These are phyloP conservation scores for Drosophila borborema DNA, from an alignment of 2,888 invertebrate genomes.

Conservation along the genomic window DNA sequence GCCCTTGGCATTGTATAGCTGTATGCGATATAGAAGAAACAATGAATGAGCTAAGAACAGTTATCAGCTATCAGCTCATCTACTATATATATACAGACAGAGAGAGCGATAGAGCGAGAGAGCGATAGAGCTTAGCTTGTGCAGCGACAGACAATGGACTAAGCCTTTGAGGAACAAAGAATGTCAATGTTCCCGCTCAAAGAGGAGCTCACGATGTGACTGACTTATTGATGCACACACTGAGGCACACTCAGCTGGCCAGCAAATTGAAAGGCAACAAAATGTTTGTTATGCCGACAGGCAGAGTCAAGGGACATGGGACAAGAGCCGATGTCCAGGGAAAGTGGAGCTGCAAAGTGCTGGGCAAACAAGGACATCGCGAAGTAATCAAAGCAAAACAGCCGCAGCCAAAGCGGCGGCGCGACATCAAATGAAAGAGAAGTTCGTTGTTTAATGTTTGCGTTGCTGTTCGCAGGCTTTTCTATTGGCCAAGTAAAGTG, in stretches of 20 bases:
- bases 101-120: neutral
- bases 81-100: neutral
- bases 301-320: neutral
- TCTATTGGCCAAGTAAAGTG: slow-evolving; percentile 42
- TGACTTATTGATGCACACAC: slow-evolving; percentile 6
- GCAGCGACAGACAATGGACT: neutral
- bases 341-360: slow-evolving; percentile 44
- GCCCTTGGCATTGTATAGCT: neutral
- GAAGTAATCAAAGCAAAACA: slow-evolving; percentile 61
- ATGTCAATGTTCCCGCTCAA: neutral
- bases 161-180: slow-evolving; percentile 4
- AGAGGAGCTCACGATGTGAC: neutral
- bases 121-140: neutral
- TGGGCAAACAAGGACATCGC: slow-evolving; percentile 59
- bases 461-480: slow-evolving; percentile 26
- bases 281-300: slow-evolving; percentile 26
- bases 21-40: neutral
- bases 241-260: neutral
- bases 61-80: neutral
- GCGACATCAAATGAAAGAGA: slow-evolving; percentile 20
- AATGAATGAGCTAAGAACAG: neutral
- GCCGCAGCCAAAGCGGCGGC: slow-evolving; percentile 4
- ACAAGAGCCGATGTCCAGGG: neutral
- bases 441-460: slow-evolving; percentile 41
- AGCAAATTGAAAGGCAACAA: slow-evolving; percentile 36